These are phyloP conservation scores for Lordiphosa clarofinis DNA, from an alignment of 1,140 invertebrate species.

Conservation along the genomic window DNA sequence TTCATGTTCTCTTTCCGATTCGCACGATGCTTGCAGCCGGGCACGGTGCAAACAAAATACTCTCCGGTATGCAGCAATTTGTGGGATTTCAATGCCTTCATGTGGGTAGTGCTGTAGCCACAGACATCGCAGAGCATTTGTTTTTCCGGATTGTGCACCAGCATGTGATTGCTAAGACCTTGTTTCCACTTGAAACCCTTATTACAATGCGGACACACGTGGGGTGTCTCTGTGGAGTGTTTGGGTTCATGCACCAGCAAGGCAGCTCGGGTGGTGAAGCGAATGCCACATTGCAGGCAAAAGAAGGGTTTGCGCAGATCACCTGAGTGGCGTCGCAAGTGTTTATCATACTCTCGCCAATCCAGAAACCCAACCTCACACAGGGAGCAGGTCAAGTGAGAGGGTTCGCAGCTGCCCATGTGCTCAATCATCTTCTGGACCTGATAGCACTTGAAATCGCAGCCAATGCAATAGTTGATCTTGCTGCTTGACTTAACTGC, in stretches of 20 bases:
- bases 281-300: slow-evolving; percentile 81
- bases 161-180: slow-evolving; percentile 82
- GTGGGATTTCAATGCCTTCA: slow-evolving; percentile 82
- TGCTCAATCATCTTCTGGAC: slow-evolving; percentile 79
- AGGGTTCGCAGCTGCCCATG: slow-evolving; percentile 80
- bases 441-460: slow-evolving; percentile 78
- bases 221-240: slow-evolving; percentile 82
- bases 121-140: slow-evolving; percentile 84
- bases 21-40: slow-evolving; percentile 80
- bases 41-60: slow-evolving; percentile 81
- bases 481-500: slow-evolving; percentile 67
- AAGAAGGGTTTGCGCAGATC: slow-evolving; percentile 80
- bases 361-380: slow-evolving; percentile 80
- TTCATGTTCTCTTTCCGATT: slow-evolving; percentile 81
- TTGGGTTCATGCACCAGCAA: slow-evolving; percentile 82
- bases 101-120: slow-evolving; percentile 83
- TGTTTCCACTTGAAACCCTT: slow-evolving; percentile 85
- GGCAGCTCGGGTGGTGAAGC: slow-evolving; percentile 81
- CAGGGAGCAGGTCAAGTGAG: slow-evolving; percentile 80
- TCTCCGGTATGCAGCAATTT: slow-evolving; percentile 82
- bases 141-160: slow-evolving; percentile 82
- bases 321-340: slow-evolving; percentile 81
- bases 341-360: slow-evolving; percentile 78
- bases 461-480: slow-evolving; percentile 79
- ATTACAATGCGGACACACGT: slow-evolving; percentile 82